phyloP scores from a whole-genome alignment of 2,888 invertebrate species.

The Torymus aiolomorphi region DNA sequence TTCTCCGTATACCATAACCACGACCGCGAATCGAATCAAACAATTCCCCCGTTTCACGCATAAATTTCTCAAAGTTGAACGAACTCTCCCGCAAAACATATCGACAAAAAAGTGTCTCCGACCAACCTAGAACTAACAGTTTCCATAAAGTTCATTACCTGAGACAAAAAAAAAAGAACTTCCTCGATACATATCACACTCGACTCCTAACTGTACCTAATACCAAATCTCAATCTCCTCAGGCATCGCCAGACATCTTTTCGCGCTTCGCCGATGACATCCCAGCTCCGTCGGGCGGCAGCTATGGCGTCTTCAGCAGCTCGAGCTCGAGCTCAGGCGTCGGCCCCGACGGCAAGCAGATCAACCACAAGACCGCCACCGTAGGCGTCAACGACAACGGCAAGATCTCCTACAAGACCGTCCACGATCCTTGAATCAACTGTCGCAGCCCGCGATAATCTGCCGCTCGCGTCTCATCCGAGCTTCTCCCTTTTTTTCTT shows the following conservation, averaged over 20 bases:
- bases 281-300: constrained; percentile 69
- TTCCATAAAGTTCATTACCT: too few relatives aligned
- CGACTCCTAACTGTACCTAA: too few relatives aligned
- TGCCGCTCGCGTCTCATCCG: too few relatives aligned
- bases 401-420: constrained; percentile 81
- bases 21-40: too few relatives aligned
- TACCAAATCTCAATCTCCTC: not conserved
- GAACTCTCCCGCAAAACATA: not conserved
- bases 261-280: constrained; percentile 69
- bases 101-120: not conserved
- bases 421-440: constrained; percentile 72
- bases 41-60: not conserved
- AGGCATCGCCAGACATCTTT: constrained; percentile 49
- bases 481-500: too few relatives aligned
- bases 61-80: too few relatives aligned
- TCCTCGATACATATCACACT: too few relatives aligned
- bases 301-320: constrained; percentile 80
- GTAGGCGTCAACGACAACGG: constrained; percentile 86
- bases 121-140: too few relatives aligned
- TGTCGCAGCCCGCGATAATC: too few relatives aligned
- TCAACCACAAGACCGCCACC: constrained; percentile 78
- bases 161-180: too few relatives aligned
- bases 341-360: constrained; percentile 78
- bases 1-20: too few relatives aligned
- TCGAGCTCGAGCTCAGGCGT: constrained; percentile 80